Base-by-base conservation (phyloP, 2,888 invertebrate genomes). In the Brachynemurus nebulosus region DNA sequence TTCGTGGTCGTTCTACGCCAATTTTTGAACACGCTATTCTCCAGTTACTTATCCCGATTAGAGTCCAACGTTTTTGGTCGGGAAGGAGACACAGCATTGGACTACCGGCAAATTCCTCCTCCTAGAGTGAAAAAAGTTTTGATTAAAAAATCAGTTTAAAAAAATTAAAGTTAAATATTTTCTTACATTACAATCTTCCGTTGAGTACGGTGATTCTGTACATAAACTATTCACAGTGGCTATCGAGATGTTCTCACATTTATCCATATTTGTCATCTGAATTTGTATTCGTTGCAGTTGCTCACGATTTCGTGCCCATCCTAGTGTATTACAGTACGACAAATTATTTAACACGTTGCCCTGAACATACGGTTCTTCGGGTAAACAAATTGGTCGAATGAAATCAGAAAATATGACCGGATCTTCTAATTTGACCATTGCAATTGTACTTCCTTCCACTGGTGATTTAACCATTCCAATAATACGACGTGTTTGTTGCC, bases 401-500 rank as follows among this genome's bases (percentile, higher is more conserved):
- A 88, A 88, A 63, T 90, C 89, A 0, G 85, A 85, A 57, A 79
- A 76, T 45, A 68, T 68, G 0, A 86, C 72, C 0, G 85, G 74
- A 45, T 80, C 77, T 53, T 88, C 86, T 30, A 91, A 65, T 50
- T 88, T 81, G 34, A 89, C 74, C 44, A 90, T 63, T 0, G 86
- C 88, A 4, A 88, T 72, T 49, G 85, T 85, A 53, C 88, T 89
- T 17, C 90, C 90, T 62, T 89, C 89, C 0, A 90, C 86, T 0
- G 89, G 90, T 1, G 88, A 88, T 53, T 88, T 86, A 12, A 86
- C 79, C 81, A 90, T 84, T 21, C 89, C 88, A 4, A 89, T 76
- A 42, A 88, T 80, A 45, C 85, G 70, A 40, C 84, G 70, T 52
- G 89, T 84, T 59, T 88, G 89, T 53, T 86, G 85, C 89, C 89